Percentiles rank a stretch among this genome's conserved stretches.
These are phyloP conservation scores for Anguilla anguilla DNA, from an alignment of 2,797 vertebrate species.

Conservation along the genomic window DNA sequence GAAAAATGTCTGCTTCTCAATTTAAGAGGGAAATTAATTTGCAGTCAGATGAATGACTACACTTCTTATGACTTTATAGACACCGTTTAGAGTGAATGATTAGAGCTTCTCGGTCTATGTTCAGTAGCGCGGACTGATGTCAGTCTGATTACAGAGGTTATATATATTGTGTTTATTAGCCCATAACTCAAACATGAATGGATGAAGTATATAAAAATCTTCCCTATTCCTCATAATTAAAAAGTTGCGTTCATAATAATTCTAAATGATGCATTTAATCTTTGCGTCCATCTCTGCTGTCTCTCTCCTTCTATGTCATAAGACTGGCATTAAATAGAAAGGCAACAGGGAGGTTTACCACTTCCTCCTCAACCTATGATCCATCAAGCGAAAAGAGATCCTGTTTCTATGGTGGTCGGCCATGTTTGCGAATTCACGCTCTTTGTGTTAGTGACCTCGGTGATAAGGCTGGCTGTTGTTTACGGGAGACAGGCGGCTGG, in stretches of 20 bases:
- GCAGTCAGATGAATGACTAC: background rate
- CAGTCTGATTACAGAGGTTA: no score
- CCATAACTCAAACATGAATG: background rate
- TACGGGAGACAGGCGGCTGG: no score
- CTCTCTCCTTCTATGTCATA: background rate
- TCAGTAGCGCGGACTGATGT: no score
- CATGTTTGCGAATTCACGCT: background rate
- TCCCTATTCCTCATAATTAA: background rate
- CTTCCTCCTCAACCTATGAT: background rate
- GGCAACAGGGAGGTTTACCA: background rate
- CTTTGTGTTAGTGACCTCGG: background rate
- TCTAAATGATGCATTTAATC: background rate
- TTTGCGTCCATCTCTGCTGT: background rate
- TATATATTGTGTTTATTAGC: background rate
- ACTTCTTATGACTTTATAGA: background rate
- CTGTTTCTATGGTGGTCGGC: background rate
- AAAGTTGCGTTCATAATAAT: background rate
- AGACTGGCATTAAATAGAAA: background rate
- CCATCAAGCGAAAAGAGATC: background rate
- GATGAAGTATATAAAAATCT: no score
- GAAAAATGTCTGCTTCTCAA: background rate
- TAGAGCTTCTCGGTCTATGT: background rate
- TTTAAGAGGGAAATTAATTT: constrained; percentile 3
- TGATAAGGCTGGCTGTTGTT: background rate
- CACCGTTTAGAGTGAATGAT: background rate